These are phyloP conservation scores for Acanthurus tractus DNA, from an alignment of 2,797 vertebrate genomes.

Conservation along the genomic window DNA sequence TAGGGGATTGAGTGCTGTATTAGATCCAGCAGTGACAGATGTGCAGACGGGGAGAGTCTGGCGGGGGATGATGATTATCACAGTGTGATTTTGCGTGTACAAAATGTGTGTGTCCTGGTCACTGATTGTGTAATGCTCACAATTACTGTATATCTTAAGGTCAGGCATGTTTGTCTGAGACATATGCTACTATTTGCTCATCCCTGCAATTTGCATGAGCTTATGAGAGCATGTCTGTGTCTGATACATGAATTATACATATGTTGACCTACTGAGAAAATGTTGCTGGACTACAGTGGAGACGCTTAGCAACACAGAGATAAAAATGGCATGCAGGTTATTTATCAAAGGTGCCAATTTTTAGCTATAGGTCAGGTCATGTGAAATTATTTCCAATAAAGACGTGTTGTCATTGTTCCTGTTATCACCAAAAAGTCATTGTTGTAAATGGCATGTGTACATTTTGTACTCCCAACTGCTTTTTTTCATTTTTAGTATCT, in stretches of 20 bases:
- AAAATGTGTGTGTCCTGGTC: background rate
- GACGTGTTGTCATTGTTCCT: background rate
- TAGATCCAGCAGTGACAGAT: constrained; percentile 74
- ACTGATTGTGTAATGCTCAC: constrained; percentile 9
- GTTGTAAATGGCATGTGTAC: background rate
- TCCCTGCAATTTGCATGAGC: constrained; percentile 15
- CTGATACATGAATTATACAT: constrained; percentile 73
- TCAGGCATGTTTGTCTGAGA: constrained; percentile 6
- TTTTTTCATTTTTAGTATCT: background rate
- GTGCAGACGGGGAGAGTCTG: constrained; percentile 44
- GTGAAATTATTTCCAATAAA: background rate
- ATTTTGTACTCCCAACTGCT: background rate
- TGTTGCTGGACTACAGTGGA: constrained; percentile 23
- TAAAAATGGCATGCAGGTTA: constrained; percentile 20
- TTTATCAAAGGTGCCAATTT: constrained; percentile 5
- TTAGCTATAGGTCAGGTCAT: background rate
- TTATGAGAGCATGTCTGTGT: constrained; percentile 39
- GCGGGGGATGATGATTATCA: constrained; percentile 44
- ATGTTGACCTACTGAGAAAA: constrained; percentile 70
- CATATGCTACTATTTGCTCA: background rate
- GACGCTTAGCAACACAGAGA: constrained; percentile 31
- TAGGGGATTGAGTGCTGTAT: constrained; percentile 58
- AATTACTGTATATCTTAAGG: constrained; percentile 15
- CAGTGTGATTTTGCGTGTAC: constrained; percentile 2
- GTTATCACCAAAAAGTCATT: background rate